Conservation (phyloP, 2,888 invertebrate species). For the Scaptomyza flava region DNA sequence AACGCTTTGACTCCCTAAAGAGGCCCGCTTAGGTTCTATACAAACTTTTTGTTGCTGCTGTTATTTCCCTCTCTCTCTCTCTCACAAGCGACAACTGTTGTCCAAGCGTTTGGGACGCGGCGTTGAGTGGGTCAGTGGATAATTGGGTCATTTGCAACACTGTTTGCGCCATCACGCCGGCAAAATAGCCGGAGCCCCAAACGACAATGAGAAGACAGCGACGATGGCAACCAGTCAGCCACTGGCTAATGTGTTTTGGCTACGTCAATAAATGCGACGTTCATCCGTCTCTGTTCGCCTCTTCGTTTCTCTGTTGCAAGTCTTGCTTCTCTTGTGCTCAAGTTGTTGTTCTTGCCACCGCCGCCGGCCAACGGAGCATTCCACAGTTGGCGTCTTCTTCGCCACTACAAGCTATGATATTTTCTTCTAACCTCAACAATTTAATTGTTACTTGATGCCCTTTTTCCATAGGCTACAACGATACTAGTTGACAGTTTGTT, state of each 20-base stretch:
- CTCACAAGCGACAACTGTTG: slow-evolving; percentile 56
- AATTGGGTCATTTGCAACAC: slow-evolving; percentile 83
- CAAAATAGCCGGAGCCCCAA: slow-evolving; percentile 20
- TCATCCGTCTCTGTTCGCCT: slow-evolving; percentile 15
- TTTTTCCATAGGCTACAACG: slow-evolving; percentile 24
- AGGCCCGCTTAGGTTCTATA: slow-evolving; percentile 53
- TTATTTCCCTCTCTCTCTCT: slow-evolving; percentile 43
- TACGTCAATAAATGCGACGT: slow-evolving; percentile 75
- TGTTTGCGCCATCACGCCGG: slow-evolving; percentile 76
- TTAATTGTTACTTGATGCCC: slow-evolving; percentile 64
- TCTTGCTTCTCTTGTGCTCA: slow-evolving; percentile 14
- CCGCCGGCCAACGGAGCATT: slow-evolving; percentile 49
- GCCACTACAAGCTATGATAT: background rate
- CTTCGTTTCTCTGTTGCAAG: slow-evolving; percentile 10
- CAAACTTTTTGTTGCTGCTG: slow-evolving; percentile 33
- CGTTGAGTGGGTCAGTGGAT: slow-evolving; percentile 84
- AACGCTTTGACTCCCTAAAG: slow-evolving; percentile 36
- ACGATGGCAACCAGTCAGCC: slow-evolving; percentile 8
- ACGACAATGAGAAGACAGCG: slow-evolving; percentile 34
- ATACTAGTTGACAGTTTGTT: slow-evolving; percentile 10
- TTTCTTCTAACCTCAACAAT: slow-evolving; percentile 42
- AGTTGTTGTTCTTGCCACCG: slow-evolving; percentile 41
- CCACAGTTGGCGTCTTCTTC: slow-evolving; percentile 37
- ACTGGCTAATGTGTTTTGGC: slow-evolving; percentile 73
- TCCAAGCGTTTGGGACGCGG: slow-evolving; percentile 56